These are phyloP conservation scores for Microplitis demolitor DNA, from an alignment of 1,140 invertebrate species.

Conservation along the genomic window DNA sequence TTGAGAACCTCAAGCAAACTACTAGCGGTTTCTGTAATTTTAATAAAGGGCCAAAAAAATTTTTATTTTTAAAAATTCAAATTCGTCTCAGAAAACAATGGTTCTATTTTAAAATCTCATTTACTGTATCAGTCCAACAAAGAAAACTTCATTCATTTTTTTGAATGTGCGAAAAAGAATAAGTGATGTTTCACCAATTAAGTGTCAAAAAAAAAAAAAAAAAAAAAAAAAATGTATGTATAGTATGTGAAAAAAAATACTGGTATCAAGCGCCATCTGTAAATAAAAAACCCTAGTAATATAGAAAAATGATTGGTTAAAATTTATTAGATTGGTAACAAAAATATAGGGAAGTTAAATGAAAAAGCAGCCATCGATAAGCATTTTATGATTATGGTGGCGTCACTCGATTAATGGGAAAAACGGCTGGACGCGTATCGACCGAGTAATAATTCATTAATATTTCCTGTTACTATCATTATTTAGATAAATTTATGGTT, in stretches of 20 bases:
- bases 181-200: neutral
- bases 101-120: too few relatives aligned
- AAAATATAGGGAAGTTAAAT: neutral
- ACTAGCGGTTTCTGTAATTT: too few relatives aligned
- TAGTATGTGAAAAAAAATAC: neutral
- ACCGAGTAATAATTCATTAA: constrained; percentile 49
- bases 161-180: neutral
- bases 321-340: neutral
- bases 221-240: neutral
- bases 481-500: neutral
- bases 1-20: too few relatives aligned
- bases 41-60: too few relatives aligned
- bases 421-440: constrained; percentile 48
- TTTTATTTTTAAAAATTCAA: too few relatives aligned
- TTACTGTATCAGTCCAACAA: too few relatives aligned
- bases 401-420: constrained; percentile 27
- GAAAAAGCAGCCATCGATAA: constrained; percentile 23
- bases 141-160: too few relatives aligned
- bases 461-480: constrained; percentile 15
- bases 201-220: neutral
- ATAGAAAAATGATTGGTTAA: neutral
- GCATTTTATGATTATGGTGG: constrained; percentile 25
- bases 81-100: too few relatives aligned
- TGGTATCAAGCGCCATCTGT: neutral
- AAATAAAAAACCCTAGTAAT: neutral